phyloP scores from a whole-genome alignment of 1,140 invertebrate genomes.

The Nomia melanderi region DNA sequence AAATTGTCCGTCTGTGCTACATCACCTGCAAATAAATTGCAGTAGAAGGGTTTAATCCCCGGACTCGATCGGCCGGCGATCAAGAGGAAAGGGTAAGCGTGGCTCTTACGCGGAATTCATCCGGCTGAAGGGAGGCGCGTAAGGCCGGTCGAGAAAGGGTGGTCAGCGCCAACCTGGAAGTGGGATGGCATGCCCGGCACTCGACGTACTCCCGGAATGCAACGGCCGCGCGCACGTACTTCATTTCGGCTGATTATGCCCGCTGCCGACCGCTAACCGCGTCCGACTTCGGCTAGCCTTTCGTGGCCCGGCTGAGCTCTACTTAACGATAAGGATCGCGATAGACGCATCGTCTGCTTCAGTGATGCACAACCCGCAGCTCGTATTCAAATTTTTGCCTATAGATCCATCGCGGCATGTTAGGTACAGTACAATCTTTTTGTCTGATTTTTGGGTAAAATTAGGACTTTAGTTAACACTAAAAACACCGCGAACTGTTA shows the following conservation, averaged over 20 bases:
- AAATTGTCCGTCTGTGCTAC: too few relatives aligned
- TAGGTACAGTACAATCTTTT: too few relatives aligned
- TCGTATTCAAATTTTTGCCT: too few relatives aligned
- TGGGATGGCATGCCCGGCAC: conserved; percentile 35
- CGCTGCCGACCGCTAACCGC: conserved; percentile 32
- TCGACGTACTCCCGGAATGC: conserved; percentile 54
- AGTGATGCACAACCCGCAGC: too few relatives aligned
- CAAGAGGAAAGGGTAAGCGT: conserved; percentile 18
- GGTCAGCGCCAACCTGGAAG: conserved; percentile 11
- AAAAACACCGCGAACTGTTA: too few relatives aligned
- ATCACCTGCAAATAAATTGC: too few relatives aligned
- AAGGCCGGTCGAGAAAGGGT: background rate
- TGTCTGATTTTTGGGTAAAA: too few relatives aligned
- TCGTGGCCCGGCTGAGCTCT: background rate
- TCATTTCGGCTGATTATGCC: conserved; percentile 69
- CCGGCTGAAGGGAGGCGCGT: background rate
- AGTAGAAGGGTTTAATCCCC: too few relatives aligned
- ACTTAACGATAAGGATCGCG: conserved; percentile 29
- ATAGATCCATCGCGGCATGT: too few relatives aligned
- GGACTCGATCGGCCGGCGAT: background rate
- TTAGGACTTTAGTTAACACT: too few relatives aligned
- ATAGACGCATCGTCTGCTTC: conserved; percentile 15
- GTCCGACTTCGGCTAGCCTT: conserved; percentile 26
- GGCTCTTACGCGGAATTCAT: conserved; percentile 24
- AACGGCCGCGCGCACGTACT: conserved; percentile 63